These are phyloP conservation scores for Cosmia pyralina DNA, from an alignment of 2,888 invertebrate species.

Conservation along the genomic window DNA sequence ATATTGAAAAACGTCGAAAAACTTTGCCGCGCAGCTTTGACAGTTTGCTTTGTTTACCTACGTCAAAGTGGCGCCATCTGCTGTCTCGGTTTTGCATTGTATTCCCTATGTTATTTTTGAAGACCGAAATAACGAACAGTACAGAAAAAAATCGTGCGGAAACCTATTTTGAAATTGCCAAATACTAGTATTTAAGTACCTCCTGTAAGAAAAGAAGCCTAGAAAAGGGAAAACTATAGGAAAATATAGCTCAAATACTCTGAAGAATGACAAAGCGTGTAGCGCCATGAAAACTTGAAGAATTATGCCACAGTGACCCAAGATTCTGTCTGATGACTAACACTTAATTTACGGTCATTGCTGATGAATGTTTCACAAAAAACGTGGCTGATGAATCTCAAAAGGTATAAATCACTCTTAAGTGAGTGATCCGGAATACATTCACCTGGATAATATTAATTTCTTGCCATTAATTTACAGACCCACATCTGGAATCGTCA, in stretches of 20 bases:
- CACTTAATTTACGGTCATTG: slow-evolving; percentile 22
- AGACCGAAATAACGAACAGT: background rate
- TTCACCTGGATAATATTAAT: slow-evolving; percentile 32
- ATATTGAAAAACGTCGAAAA: too few species aligned
- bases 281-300: slow-evolving; percentile 14
- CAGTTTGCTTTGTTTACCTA: too few species aligned
- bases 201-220: background rate
- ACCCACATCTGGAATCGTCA: slow-evolving; percentile 26
- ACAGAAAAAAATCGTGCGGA: background rate
- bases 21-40: too few species aligned
- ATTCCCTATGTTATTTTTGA: too few species aligned
- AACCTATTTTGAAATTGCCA: background rate
- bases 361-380: slow-evolving; percentile 37
- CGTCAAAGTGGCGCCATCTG: too few species aligned
- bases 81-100: too few species aligned
- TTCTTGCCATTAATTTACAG: slow-evolving; percentile 21
- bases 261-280: slow-evolving; percentile 12
- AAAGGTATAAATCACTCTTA: slow-evolving; percentile 24
- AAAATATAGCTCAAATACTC: background rate
- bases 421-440: slow-evolving; percentile 32
- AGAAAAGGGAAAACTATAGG: background rate
- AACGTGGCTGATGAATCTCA: slow-evolving; percentile 4
- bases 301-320: slow-evolving; percentile 13
- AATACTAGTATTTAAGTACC: background rate
- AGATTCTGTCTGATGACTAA: slow-evolving; percentile 33